Evolutionary conservation across 2,888 invertebrate genomes (phyloP), one percentile per base, ranked within the genome.

Genomic region (Lasioglossum villosulum): DNA sequence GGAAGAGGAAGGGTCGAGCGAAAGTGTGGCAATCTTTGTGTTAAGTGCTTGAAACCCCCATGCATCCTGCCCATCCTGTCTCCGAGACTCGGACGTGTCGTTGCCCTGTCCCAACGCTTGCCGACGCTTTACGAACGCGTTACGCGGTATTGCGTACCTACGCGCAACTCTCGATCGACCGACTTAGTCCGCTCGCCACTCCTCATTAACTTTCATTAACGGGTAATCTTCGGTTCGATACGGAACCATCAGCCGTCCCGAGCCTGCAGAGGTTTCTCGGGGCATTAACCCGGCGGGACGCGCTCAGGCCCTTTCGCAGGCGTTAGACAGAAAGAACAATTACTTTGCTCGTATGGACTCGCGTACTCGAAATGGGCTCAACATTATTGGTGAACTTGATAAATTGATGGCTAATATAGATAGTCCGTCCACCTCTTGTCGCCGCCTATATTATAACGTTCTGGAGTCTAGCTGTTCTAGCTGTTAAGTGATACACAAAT

Each of bases 41-140:
- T 88, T 88, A 88, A 91, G 81, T 86, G 85, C 80, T 88, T 90
- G 89, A 90, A 92, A 91, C 91, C 92, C 92, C 89, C 88, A 91
- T 91, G 87, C 86, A 90, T 91, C 91, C 85, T 89, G 87, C 91
- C 93, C 88, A 91, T 90, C 92, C 92, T 90, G 89, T 89, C 48
- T 72, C 80, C 56, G 56, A 78, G 74, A 78, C 78, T 68, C 59
- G 72, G 8, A 52, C 27, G 75, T 75, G 85, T 68, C 72, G 86
- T 80, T 85, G 66, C 78, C 82, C 73, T 75, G 79, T 75, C 68
- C 72, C 72, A 23, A 37, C 66, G 30, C 66, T 30, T 1, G 19
- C 10, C 8, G 23, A 23, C 37, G 68, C 37, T 23, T 68, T 1
- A 23, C 4, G n/a, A 4, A 34, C 37, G 68, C 19, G 34, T 68